Evolutionary conservation across 2,113 vertebrate species (phyloP), one percentile per base, ranked within the genome.

Genomic region (Heterocephalus glaber): DNA sequence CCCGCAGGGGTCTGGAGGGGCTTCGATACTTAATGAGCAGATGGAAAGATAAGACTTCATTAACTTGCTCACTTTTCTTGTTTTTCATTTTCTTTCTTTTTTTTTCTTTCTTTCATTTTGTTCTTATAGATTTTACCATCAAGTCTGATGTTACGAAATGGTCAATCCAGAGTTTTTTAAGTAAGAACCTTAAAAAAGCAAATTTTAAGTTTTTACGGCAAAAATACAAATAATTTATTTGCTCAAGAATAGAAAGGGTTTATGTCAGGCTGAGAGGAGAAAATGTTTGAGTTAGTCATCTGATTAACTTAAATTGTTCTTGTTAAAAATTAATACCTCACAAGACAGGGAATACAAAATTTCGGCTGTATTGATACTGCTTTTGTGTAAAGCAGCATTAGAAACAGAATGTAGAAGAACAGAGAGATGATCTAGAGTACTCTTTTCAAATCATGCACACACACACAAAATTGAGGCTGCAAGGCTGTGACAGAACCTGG

Each of bases 1-100:
- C 92, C 95, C 30, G 16, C 65, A 80, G 86, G 96, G 95, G 49
- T 47, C 90, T 95, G 95, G 96, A 89, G 95, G 94, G 44, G 35
- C 85, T 82, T 72, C 81, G 77, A 35, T 3, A 8, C 19, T 41
- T 35, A 26, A 28, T n/a, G 49, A 52, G 26, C 85, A 95, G 58
- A 44, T 0, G 41, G 72, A 77, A 88, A 96, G 80, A 72, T 66
- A 82, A 61, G 41, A 65, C 33, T 38, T 49, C 19, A 79, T 52
- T 56, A 54, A 30, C 49, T 80, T 56, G 33, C 77, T 54, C 4
- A 3, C 17, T 80, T 20, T 22, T 30, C 0, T 14, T 7, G 13
- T 9, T 28, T 30, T 56, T 16, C 54, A 56, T 56, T 16, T 52
- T 13, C 6, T 74, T 11, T 28, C 8, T 54, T n/a, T n/a, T 72